Percentiles rank a stretch among this genome's conserved stretches.
Conservation (phyloP, 2,113 vertebrate species). For the Paramormyrops kingsleyae region DNA sequence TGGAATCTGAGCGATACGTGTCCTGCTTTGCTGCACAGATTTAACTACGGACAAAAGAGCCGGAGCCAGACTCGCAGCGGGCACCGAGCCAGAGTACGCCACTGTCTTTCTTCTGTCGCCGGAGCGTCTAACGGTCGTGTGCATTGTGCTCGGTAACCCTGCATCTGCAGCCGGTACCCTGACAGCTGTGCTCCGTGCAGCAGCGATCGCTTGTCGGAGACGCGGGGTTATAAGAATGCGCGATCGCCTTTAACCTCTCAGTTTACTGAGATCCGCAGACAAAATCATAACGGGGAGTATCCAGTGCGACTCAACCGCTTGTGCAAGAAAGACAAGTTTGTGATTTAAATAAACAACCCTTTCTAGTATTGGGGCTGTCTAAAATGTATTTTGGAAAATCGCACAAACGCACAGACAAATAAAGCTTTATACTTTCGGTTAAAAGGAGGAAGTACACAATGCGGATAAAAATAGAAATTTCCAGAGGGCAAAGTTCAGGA, state of each 20-base stretch:
- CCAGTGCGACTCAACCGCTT: neutral
- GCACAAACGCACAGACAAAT: neutral
- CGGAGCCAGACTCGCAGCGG: constrained; percentile 20
- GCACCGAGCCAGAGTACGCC: constrained; percentile 20
- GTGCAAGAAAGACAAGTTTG: neutral
- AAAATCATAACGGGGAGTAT: neutral
- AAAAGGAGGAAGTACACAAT: neutral
- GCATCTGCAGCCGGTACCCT: constrained; percentile 9
- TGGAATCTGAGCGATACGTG: constrained; percentile 29
- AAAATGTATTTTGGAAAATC: neutral
- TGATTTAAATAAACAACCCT: neutral
- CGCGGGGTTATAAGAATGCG: neutral
- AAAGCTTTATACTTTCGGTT: neutral
- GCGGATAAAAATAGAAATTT: neutral
- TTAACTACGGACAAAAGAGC: constrained; percentile 35
- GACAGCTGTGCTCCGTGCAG: neutral
- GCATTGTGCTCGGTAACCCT: constrained; percentile 26
- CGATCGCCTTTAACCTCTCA: neutral
- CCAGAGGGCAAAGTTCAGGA: neutral
- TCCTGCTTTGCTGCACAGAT: constrained; percentile 35
- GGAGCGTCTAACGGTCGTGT: neutral
- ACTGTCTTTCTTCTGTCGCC: neutral
- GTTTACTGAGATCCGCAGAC: neutral
- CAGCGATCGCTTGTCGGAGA: neutral
- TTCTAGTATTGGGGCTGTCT: neutral